A percentile compares a stretch with the other conserved stretches of the same genome.
Conservation (phyloP, 2,797 vertebrate species). For the Furcifer pardalis region DNA sequence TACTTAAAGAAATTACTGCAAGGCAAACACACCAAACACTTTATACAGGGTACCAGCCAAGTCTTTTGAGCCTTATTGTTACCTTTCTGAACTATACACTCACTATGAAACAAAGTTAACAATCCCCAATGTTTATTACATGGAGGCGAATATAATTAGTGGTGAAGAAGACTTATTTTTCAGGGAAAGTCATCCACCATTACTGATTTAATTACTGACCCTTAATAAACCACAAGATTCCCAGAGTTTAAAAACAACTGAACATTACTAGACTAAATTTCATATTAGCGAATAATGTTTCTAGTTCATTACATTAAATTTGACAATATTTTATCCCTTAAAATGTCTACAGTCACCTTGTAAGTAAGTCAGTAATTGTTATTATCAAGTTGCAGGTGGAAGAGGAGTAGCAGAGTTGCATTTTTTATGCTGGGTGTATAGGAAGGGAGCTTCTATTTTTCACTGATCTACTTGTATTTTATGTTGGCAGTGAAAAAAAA, state of each 20-base stretch:
- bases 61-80: not conserved
- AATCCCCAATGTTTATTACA: not conserved
- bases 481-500: not conserved
- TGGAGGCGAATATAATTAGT: not conserved
- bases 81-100: not conserved
- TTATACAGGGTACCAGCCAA: not conserved
- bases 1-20: not conserved
- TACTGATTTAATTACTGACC: not conserved
- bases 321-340: not conserved
- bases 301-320: not conserved
- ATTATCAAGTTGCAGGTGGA: too few relatives aligned
- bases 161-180: not conserved
- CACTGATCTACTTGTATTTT: not conserved
- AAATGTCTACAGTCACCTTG: not conserved
- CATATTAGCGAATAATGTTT: not conserved
- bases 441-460: not conserved
- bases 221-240: not conserved
- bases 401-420: too few relatives aligned
- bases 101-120: not conserved
- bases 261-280: not conserved
- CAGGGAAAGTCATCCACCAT: not conserved
- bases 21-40: not conserved
- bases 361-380: not conserved
- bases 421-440: not conserved
- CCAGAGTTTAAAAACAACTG: not conserved